Evolutionary conservation across 2,888 invertebrate genomes (phyloP).

Genomic region (Leucozona laternaria): DNA sequence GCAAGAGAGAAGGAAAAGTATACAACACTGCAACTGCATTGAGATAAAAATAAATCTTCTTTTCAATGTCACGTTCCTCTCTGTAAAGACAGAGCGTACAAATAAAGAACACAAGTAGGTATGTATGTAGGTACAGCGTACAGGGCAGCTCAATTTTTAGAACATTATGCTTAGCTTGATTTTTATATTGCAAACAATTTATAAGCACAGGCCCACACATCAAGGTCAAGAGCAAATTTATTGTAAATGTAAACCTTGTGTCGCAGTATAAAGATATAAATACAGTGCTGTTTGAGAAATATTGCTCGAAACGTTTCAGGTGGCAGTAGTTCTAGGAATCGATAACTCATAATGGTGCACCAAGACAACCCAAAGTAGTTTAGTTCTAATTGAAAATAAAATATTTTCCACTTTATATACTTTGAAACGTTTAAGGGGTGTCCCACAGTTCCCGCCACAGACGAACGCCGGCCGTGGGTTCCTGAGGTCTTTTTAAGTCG

Average conservation of each 20-base stretch:
- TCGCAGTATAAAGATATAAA: neutral
- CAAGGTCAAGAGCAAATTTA: slow-evolving; percentile 36
- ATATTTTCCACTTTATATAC: too few species aligned
- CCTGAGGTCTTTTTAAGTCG: too few species aligned
- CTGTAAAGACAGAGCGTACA: neutral
- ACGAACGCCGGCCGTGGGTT: too few species aligned
- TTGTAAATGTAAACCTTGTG: slow-evolving; percentile 20
- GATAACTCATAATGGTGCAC: too few species aligned
- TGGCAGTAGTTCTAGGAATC: neutral
- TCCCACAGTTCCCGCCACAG: too few species aligned
- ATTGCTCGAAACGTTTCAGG: neutral
- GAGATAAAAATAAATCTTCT: slow-evolving; percentile 38
- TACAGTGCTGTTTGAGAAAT: neutral
- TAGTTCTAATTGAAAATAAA: too few species aligned
- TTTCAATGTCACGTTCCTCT: slow-evolving; percentile 27
- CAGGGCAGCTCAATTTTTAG: neutral
- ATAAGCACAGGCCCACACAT: neutral
- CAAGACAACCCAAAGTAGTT: too few species aligned
- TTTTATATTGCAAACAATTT: neutral
- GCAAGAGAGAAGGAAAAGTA: neutral
- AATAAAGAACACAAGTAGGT: neutral
- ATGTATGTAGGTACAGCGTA: too few species aligned
- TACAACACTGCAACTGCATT: slow-evolving; percentile 18
- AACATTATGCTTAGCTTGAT: slow-evolving; percentile 6
- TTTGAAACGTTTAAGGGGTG: too few species aligned